Conservation (phyloP, 2,113 vertebrate species). For the western clawed frog (Xenopus tropicalis) region UCB_Xtro_10.0 CM004447.2:119159001-119159500, state of each 20-base stretch:
- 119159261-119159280: conserved; percentile 13
- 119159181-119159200: conserved; percentile 1
- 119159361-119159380: conserved; percentile 20
- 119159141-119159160: conserved; percentile 13
- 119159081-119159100: background rate
- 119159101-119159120: conserved; percentile 24
- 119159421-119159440: conserved; percentile 42
- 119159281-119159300: background rate
- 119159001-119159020: background rate
- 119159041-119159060: conserved; percentile 7
- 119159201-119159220: conserved; percentile 3
- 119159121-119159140: conserved; percentile 34
- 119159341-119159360: conserved; percentile 19
- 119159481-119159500: conserved; percentile 6
- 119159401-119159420: conserved; percentile 22
- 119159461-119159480: background rate
- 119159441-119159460: conserved; percentile 9
- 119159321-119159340: background rate
- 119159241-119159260: conserved; percentile 19
- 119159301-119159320: background rate
- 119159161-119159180: conserved; percentile 2
- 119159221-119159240: conserved; percentile 18
- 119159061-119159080: background rate
- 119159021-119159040: background rate
- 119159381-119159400: conserved; percentile 24